Evolutionary conservation across 2,888 invertebrate species (phyloP).

Genomic region (Epinotia bilunana): DNA sequence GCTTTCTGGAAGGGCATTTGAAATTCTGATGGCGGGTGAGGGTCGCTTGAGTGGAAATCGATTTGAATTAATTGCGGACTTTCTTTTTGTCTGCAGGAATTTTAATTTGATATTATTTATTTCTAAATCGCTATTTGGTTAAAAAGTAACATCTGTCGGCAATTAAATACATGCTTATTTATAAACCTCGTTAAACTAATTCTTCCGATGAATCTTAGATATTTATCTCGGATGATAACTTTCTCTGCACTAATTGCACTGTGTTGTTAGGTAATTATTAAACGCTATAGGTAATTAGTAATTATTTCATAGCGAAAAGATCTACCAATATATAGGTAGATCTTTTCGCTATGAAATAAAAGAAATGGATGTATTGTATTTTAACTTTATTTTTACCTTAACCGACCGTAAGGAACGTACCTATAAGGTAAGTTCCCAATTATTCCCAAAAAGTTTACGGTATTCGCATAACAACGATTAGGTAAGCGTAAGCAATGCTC

Average conservation of each 20-base stretch:
- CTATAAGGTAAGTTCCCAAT: not conserved
- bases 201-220: not conserved
- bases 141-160: slow-evolving; percentile 37
- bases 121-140: slow-evolving; percentile 54
- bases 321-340: too few species aligned
- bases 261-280: too few species aligned
- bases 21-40: slow-evolving; percentile 80
- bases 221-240: not conserved
- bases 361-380: too few species aligned
- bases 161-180: slow-evolving; percentile 29
- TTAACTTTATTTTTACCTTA: too few species aligned
- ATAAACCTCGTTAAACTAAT: slow-evolving; percentile 8
- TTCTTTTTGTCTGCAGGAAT: slow-evolving; percentile 71
- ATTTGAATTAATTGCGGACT: slow-evolving; percentile 79
- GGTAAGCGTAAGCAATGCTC: not conserved
- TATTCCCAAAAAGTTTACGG: not conserved
- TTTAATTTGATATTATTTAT: slow-evolving; percentile 76
- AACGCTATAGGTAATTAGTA: too few species aligned
- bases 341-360: not conserved
- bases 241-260: not conserved
- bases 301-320: too few species aligned
- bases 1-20: slow-evolving; percentile 78
- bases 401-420: too few species aligned
- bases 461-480: not conserved
- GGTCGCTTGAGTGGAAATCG: slow-evolving; percentile 79